Base-by-base conservation (phyloP, 2,113 vertebrate species). In the Oncorhynchus nerka region DNA sequence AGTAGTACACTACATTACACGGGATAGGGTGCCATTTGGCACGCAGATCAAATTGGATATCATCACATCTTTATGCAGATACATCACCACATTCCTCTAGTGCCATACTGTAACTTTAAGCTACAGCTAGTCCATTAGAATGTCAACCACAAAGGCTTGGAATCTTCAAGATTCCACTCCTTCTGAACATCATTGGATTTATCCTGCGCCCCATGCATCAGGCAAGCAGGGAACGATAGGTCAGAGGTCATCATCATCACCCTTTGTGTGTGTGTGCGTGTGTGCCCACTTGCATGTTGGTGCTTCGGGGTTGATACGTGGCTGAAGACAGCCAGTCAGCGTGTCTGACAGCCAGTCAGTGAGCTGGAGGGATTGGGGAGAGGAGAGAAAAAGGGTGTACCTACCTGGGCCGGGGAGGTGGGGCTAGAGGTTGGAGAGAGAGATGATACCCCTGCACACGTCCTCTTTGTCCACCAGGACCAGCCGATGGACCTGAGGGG, bases 401-500 rank as follows among this genome's bases (percentile, higher is more conserved):
- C 55, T 70, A 86, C 87, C 78, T 80, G 75, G 51, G 19, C 75
- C 66, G 70, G 65, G 77, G 75, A 30, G 64, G 76, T 62, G 75
- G 65, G 75, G 26, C 4, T 74, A 49, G 55, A 45, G 78, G 93
- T 99, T 97, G 0, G 97, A 99, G 65, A 99, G 95, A 68, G 97
- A 99, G 80, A 99, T 72, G 74, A 99, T 97, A 22, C 97, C 97
- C 84, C 83, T 93, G 0, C 97, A 95, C 75, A 93, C 79, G 8
- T 85, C 92, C 19, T 89, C 89, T 82, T 93, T 93, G 7, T 98
- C 95, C 93, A 99, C 95, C 83, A 99, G 91, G 79, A 99, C 97
- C 92, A 99, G 91, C 81, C 97, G 95, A 91, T 99, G 97, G 80
- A 99, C 97, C 97, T 99, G 92, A 49, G 59, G 26, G 7, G 19